These are phyloP conservation scores for Alexandromys fortis DNA, from an alignment of 2,113 vertebrate genomes.

Conservation along the genomic window DNA sequence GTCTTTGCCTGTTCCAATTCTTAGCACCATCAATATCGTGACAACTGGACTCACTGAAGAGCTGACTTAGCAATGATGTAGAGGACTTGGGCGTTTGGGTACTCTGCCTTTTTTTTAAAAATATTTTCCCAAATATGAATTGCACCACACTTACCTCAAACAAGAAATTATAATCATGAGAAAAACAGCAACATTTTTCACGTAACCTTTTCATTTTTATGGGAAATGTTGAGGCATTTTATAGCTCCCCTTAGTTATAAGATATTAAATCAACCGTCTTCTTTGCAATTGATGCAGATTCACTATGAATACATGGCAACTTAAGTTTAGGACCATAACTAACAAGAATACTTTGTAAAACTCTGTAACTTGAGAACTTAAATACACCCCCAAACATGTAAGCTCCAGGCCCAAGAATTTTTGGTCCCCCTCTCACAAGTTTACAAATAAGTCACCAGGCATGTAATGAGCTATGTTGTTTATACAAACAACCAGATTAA, in stretches of 20 bases:
- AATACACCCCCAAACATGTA: not conserved
- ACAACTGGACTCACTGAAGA: not conserved
- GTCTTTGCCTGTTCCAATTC: not conserved
- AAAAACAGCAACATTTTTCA: not conserved
- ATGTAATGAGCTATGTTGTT: not conserved
- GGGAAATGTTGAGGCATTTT: not conserved
- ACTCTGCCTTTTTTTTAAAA: not conserved
- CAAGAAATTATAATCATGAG: not conserved
- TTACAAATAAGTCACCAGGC: not conserved
- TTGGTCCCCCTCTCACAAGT: not conserved
- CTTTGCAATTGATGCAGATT: not conserved
- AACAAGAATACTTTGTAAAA: not conserved
- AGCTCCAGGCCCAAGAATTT: not conserved
- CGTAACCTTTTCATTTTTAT: not conserved
- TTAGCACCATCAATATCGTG: not conserved
- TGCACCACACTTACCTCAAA: not conserved
- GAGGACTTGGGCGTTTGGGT: not conserved
- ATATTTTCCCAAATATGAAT: not conserved
- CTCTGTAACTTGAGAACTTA: not conserved
- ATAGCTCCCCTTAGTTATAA: not conserved
- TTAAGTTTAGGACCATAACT: not conserved
- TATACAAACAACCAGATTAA: not conserved
- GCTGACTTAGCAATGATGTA: not conserved
- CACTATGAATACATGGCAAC: not conserved
- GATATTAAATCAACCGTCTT: not conserved